phyloP scores from a whole-genome alignment of 2,888 invertebrate species.

The Tethea ocularis region DNA sequence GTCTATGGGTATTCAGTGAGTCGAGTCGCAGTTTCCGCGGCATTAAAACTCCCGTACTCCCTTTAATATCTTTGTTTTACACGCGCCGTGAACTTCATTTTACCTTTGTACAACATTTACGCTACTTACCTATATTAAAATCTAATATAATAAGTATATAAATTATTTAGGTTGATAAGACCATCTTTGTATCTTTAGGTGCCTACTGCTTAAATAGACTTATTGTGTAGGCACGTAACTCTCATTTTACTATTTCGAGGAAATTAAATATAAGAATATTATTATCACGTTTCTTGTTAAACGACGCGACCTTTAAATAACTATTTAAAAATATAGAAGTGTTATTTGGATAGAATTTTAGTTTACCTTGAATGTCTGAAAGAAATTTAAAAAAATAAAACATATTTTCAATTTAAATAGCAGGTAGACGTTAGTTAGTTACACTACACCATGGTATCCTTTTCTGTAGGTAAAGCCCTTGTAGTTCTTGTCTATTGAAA shows the following conservation, averaged over 20 bases:
- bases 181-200: neutral
- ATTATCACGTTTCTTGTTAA: neutral
- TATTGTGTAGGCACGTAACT: neutral
- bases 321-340: too few relatives aligned
- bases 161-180: neutral
- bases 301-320: neutral
- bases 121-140: neutral
- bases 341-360: too few relatives aligned
- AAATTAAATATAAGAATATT: neutral
- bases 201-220: neutral
- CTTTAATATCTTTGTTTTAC: slow-evolving; percentile 44
- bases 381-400: too few relatives aligned
- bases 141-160: too few relatives aligned
- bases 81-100: slow-evolving; percentile 23
- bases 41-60: slow-evolving; percentile 39
- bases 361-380: too few relatives aligned
- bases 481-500: too few relatives aligned
- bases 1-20: slow-evolving; percentile 40
- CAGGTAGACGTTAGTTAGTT: too few relatives aligned
- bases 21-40: slow-evolving; percentile 55
- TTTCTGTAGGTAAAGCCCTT: too few relatives aligned
- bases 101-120: slow-evolving; percentile 8
- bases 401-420: too few relatives aligned
- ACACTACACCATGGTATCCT: too few relatives aligned
- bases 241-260: neutral